Conservation (phyloP, 2,888 invertebrate species). For the Orchesella flavescens region DNA sequence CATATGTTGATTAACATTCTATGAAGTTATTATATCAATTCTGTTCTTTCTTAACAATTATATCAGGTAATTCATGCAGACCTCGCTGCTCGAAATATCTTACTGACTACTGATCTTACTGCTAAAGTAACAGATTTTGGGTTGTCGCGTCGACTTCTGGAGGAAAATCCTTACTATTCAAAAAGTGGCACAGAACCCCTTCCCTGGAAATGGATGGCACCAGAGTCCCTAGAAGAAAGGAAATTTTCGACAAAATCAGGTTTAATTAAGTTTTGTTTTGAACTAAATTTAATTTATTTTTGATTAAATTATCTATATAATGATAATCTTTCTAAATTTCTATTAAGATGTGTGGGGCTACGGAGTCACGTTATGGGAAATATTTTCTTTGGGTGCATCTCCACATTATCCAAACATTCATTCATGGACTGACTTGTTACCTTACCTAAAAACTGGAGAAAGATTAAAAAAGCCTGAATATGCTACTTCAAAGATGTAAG, state of each 20-base stretch:
- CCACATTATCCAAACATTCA: neutral
- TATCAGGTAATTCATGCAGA: constrained; percentile 37
- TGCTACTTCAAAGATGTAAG: neutral
- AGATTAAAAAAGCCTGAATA: constrained; percentile 2
- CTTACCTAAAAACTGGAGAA: neutral
- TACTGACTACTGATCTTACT: constrained; percentile 5
- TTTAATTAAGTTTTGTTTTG: too few species aligned
- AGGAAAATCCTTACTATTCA: constrained; percentile 2
- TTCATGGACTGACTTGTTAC: neutral
- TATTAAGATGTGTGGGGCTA: constrained; percentile 15
- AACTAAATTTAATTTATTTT: too few species aligned
- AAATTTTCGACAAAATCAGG: constrained; percentile 9
- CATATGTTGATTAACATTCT: neutral
- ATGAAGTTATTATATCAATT: too few species aligned
- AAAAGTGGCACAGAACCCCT: constrained; percentile 30
- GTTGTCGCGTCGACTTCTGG: constrained; percentile 15
- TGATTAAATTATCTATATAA: too few species aligned
- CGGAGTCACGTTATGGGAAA: constrained; percentile 9
- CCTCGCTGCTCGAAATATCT: constrained; percentile 24
- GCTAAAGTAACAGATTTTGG: constrained; percentile 38
- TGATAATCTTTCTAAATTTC: too few species aligned
- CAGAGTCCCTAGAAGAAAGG: constrained; percentile 10
- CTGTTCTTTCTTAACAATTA: neutral
- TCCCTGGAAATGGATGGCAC: constrained; percentile 37
- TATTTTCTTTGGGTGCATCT: constrained; percentile 13